phyloP scores from a whole-genome alignment of 2,888 invertebrate species.

The Thyatira batis region DNA sequence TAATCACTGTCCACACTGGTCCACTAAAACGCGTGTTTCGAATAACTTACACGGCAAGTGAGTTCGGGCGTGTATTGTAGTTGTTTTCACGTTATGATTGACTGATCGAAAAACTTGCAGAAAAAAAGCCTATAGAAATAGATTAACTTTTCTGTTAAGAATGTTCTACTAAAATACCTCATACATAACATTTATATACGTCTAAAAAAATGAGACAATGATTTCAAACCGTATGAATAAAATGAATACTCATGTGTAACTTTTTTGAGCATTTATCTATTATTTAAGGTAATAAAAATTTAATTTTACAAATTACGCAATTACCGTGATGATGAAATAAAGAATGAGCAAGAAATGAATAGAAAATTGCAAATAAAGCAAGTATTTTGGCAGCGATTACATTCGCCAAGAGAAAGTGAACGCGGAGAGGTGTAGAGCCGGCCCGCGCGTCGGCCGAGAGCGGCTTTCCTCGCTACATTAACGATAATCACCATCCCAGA shows the following conservation, averaged over 20 bases:
- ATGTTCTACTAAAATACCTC: neutral
- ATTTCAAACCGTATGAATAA: neutral
- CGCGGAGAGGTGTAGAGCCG: slow-evolving; percentile 28
- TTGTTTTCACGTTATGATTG: neutral
- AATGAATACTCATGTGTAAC: neutral
- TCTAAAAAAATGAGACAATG: neutral
- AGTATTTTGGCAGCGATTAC: slow-evolving; percentile 46
- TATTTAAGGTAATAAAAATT: neutral
- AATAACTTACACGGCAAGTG: slow-evolving; percentile 31
- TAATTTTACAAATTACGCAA: neutral
- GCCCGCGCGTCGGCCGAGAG: slow-evolving; percentile 17
- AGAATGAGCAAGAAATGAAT: slow-evolving; percentile 13
- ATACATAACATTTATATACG: neutral
- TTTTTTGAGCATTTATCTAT: neutral
- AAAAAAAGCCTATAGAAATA: neutral
- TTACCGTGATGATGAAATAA: slow-evolving; percentile 1
- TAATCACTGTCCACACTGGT: slow-evolving; percentile 20
- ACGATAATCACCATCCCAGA: slow-evolving; percentile 29
- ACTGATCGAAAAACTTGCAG: neutral
- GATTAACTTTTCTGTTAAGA: neutral
- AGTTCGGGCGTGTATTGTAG: slow-evolving; percentile 4
- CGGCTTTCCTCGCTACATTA: slow-evolving; percentile 34
- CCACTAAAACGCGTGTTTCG: slow-evolving; percentile 27
- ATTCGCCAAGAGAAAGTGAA: slow-evolving; percentile 53
- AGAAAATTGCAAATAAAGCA: slow-evolving; percentile 12